A percentile compares a stretch with the other conserved stretches of the same genome.
These are phyloP conservation scores for Lanistes nyassanus DNA, from an alignment of 1,140 invertebrate genomes.

Conservation along the genomic window DNA sequence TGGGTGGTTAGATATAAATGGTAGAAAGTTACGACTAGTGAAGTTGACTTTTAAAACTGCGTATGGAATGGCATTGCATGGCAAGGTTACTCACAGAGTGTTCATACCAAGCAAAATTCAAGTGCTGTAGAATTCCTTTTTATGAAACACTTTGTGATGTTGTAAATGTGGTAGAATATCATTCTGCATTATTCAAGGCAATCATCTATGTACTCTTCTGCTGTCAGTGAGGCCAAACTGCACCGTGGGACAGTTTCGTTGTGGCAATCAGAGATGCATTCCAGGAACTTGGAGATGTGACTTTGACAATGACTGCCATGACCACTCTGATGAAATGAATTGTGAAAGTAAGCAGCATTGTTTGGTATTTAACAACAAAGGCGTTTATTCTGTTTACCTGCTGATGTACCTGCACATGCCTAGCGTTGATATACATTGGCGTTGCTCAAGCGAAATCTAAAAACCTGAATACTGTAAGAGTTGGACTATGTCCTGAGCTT, in stretches of 20 bases:
- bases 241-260: slow-evolving; percentile 69
- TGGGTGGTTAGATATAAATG: no score
- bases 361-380: neutral
- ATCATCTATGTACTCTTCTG: slow-evolving; percentile 1
- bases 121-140: no score
- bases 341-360: slow-evolving; percentile 8
- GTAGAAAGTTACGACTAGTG: no score
- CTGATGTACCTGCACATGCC: neutral
- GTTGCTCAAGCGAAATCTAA: slow-evolving; percentile 68
- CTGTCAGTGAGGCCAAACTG: slow-evolving; percentile 36
- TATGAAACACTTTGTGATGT: neutral
- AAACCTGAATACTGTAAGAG: no score
- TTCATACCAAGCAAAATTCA: no score
- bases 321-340: slow-evolving; percentile 43
- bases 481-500: no score
- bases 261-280: slow-evolving; percentile 38
- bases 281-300: slow-evolving; percentile 40
- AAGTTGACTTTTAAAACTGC: no score
- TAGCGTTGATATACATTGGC: slow-evolving; percentile 39
- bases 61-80: no score
- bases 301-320: slow-evolving; percentile 44
- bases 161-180: neutral
- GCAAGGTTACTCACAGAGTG: no score
- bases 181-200: neutral
- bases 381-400: neutral